Conservation (phyloP, 1,140 invertebrate genomes). For the Armadillidium nasatum region DNA sequence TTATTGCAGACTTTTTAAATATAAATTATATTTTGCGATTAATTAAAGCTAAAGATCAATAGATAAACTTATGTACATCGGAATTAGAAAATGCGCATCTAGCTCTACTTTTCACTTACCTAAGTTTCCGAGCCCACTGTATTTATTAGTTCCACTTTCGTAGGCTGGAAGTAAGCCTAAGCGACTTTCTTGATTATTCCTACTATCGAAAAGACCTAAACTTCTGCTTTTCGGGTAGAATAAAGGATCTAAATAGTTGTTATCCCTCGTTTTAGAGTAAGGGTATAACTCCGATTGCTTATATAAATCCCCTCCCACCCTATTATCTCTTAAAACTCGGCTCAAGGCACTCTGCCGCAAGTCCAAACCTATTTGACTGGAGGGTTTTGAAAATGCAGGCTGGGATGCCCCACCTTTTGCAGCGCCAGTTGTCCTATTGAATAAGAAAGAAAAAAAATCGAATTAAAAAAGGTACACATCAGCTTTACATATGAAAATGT, state of each 20-base stretch:
- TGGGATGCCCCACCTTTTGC: not conserved
- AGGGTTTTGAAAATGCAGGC: not conserved
- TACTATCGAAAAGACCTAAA: not conserved
- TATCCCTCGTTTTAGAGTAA: not conserved
- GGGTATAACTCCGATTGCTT: not conserved
- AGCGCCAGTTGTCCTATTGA: not conserved
- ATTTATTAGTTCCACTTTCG: not conserved
- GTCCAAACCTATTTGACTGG: not conserved
- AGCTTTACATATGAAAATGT: too few species aligned
- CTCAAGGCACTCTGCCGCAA: slow-evolving; percentile 4
- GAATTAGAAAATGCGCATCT: too few species aligned
- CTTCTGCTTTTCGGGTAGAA: not conserved
- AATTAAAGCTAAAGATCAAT: too few species aligned
- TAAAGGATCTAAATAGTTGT: not conserved
- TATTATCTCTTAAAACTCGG: slow-evolving; percentile 4
- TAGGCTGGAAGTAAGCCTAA: not conserved
- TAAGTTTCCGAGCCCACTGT: not conserved
- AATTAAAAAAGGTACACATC: too few species aligned
- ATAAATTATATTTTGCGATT: too few species aligned
- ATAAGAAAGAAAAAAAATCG: too few species aligned
- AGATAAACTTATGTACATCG: too few species aligned
- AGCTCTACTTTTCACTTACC: not conserved
- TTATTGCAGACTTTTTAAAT: too few species aligned
- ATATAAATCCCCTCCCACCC: not conserved
- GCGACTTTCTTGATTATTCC: not conserved